Evolutionary conservation across 2,888 invertebrate species (phyloP), one percentile per base, ranked within the genome.

Genomic region (Aspidiotus destructor): DNA sequence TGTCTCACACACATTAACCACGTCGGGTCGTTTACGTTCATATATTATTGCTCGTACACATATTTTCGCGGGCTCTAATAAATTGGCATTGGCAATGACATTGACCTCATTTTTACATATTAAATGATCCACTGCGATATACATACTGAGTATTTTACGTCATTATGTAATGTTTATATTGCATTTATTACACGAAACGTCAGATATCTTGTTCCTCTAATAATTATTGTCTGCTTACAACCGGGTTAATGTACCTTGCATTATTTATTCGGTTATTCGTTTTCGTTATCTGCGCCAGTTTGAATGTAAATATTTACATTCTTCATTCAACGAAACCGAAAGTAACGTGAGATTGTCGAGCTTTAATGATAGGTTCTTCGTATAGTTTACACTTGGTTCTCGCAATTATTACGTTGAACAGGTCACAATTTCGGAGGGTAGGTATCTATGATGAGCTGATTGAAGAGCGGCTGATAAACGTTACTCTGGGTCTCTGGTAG

Each of bases 81-180:
- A 67, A 67, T 67, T 67, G 67, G 67, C 67, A 67, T 67, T 67
- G 67, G 60, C 55, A 67, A 67, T 67, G 67, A 67, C 67, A 67
- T 67, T 67, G 67, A 67, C 67, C 67, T 67, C 65, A 60, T 67
- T 67, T 67, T 67, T 67, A 67, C 67, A 60, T 58, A 67, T 67
- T 67, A 67, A 67, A 67, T 60, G 67, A 67, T 67, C 52, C 67
- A 67, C 67, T 42, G 11, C 28, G 28, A 28, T 28, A 28, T 28
- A 28, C 28, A 28, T 3, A 28, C 28, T 5, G 28, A 28, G 28
- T 28, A 28, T 64, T 17, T 41, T 62, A n/a, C 55, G 55, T 60
- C 52, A 67, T 67, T 67, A 67, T 67, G 67, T 67, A 67, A 67
- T 67, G 67, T 67, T 67, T 67, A 67, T 57, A 67, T 58, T 67